Evolutionary conservation across 2,888 invertebrate genomes (phyloP).

Genomic region (Conomelus anceps): DNA sequence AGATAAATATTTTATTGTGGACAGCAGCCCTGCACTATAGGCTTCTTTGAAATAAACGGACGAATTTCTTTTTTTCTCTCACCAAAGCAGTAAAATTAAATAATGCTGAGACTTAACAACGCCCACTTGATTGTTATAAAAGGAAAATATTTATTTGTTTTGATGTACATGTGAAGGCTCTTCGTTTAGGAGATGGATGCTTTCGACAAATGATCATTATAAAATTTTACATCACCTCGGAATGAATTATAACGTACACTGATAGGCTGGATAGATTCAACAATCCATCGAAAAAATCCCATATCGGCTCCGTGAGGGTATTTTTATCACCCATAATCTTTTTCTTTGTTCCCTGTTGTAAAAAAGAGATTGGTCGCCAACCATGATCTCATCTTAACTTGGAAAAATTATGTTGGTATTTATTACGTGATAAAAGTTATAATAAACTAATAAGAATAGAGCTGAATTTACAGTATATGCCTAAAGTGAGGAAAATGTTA

Average conservation of each 20-base stretch:
- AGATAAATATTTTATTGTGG: background rate
- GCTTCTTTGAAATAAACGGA: background rate
- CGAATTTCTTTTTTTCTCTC: no score
- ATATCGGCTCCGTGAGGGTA: background rate
- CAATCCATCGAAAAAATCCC: background rate
- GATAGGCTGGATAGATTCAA: background rate
- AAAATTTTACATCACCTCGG: background rate
- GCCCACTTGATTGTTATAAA: background rate
- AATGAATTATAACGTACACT: background rate
- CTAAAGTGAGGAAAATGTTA: background rate
- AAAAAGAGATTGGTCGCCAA: background rate
- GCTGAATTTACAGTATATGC: background rate
- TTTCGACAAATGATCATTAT: slow-evolving; percentile 2
- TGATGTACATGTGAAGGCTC: slow-evolving; percentile 1
- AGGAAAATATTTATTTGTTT: slow-evolving; percentile 4
- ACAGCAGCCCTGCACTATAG: background rate
- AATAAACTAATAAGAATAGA: background rate
- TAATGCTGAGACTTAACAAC: background rate
- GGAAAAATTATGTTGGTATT: background rate
- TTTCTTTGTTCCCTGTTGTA: background rate
- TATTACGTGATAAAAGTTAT: background rate
- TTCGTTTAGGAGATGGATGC: background rate
- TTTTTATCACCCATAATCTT: background rate
- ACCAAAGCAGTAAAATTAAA: background rate
- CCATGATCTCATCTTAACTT: background rate